phyloP scores from a whole-genome alignment of 2,797 vertebrate genomes.

The Pelobates cultripes region DNA sequence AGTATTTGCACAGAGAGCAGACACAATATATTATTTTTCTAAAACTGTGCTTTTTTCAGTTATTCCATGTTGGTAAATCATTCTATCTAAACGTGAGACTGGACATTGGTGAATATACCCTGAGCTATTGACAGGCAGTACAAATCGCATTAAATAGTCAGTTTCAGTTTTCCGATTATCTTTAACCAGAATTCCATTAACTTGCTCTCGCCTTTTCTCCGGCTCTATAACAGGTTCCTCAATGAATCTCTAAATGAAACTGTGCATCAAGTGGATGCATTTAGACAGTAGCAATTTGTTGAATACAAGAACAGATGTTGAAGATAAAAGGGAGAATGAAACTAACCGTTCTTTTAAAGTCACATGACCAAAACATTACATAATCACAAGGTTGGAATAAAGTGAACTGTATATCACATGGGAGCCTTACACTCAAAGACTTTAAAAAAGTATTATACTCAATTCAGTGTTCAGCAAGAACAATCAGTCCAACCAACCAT shows the following conservation, averaged over 20 bases:
- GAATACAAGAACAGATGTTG: not conserved
- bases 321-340: not conserved
- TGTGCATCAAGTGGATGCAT: not conserved
- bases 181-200: constrained; percentile 12
- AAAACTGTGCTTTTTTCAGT: no score
- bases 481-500: no score
- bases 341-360: not conserved
- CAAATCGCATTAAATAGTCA: constrained; percentile 2
- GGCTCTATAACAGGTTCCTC: not conserved
- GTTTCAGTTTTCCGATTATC: not conserved
- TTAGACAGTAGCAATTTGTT: not conserved
- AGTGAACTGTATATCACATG: no score
- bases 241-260: not conserved
- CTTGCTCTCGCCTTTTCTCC: not conserved
- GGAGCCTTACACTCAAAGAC: no score
- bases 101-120: not conserved
- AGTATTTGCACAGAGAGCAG: no score
- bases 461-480: no score
- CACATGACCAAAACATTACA: no score
- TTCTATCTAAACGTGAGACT: not conserved
- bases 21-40: no score
- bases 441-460: no score
- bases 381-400: no score
- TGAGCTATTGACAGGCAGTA: not conserved
- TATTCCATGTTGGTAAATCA: not conserved